A percentile compares a stretch with the other conserved stretches of the same genome.
Evolutionary conservation across 35 echinoderm and acorn worm genomes (phyloP).

Genomic region (Eucidaris tribuloides): DNA sequence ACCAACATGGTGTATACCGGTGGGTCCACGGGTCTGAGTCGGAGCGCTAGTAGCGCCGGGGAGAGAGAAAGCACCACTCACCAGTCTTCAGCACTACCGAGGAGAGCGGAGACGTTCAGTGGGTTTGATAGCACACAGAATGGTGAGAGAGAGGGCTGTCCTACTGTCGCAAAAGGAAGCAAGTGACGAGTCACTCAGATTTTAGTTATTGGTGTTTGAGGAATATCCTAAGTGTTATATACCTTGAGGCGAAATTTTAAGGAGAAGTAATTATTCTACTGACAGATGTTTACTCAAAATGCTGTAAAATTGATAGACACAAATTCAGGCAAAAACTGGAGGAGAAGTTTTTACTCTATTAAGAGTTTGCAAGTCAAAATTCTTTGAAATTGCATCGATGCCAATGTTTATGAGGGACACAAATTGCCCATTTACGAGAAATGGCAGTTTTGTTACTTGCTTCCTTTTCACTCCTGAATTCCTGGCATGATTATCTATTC

Average conservation of each 20-base stretch:
- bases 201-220: no score
- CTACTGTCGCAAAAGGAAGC: no score
- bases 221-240: background rate
- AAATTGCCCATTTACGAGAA: no score
- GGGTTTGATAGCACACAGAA: constrained; percentile 81
- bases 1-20: constrained; percentile 44
- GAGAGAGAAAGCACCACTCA: constrained; percentile 59
- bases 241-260: background rate
- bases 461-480: no score
- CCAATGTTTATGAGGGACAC: no score
- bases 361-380: background rate
- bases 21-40: constrained; percentile 21
- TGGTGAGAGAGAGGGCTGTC: background rate
- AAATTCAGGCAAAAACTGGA: background rate
- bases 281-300: background rate
- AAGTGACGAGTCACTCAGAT: no score
- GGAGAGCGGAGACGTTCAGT: constrained; percentile 91
- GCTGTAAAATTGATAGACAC: background rate
- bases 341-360: background rate
- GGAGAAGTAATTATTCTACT: background rate
- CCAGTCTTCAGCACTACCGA: constrained; percentile 52
- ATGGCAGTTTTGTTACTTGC: no score
- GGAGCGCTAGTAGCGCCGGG: constrained; percentile 85
- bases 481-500: no score
- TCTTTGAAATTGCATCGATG: no score